Conservation (phyloP, 2,113 vertebrate genomes). For the Coturnix japonica region DNA sequence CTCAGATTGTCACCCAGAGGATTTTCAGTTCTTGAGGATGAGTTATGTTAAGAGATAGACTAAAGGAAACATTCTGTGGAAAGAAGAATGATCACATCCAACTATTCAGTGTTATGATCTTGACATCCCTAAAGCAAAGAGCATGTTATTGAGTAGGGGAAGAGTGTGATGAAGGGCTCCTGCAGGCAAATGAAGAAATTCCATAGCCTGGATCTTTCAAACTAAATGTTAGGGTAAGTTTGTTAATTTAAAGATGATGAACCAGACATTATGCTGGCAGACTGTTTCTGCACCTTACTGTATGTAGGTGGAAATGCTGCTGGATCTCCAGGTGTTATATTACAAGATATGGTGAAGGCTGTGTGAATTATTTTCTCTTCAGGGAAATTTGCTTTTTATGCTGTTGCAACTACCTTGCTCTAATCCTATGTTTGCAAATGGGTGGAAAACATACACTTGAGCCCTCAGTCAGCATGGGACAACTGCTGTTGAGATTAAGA, state of each 20-base stretch:
- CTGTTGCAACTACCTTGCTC: not conserved
- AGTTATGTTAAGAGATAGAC: not conserved
- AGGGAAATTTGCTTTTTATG: not conserved
- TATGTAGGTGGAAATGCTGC: not conserved
- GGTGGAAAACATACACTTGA: not conserved
- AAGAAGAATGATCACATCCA: not conserved
- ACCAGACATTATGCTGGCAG: not conserved
- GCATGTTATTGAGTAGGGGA: not conserved
- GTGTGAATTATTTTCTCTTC: not conserved
- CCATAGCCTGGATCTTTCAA: not conserved
- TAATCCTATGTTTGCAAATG: not conserved
- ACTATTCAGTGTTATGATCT: not conserved
- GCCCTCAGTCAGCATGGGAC: not conserved
- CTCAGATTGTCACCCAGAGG: not conserved
- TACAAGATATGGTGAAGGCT: not conserved
- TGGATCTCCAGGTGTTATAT: not conserved
- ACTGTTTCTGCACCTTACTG: not conserved
- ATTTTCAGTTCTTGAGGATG: not conserved
- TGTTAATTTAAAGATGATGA: not conserved
- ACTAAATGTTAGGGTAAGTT: not conserved
- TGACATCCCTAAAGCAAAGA: not conserved
- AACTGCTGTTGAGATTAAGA: not conserved
- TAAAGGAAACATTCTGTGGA: not conserved
- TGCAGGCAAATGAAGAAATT: too few species aligned
- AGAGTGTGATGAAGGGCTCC: not conserved